Evolutionary conservation across 1,140 invertebrate genomes (phyloP).

Genomic region (Trichoplusia ni): DNA sequence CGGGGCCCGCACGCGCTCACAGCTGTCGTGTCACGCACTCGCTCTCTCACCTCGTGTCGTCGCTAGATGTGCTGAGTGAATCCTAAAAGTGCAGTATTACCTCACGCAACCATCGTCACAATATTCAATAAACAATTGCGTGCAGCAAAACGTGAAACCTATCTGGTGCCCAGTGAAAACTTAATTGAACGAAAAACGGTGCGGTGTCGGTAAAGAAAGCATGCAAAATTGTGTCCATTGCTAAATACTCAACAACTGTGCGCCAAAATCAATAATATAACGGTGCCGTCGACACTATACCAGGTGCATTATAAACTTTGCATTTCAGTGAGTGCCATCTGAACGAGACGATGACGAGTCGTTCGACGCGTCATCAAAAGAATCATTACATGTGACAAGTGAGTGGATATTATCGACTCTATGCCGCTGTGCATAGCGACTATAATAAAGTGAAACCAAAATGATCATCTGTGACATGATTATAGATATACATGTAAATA

Average conservation of each 20-base stretch:
- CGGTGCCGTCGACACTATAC: slow-evolving; percentile 84
- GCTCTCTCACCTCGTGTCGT: slow-evolving; percentile 80
- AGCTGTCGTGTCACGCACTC: slow-evolving; percentile 64
- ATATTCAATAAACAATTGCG: slow-evolving; percentile 41
- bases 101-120: slow-evolving; percentile 48
- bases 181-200: slow-evolving; percentile 77
- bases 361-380: slow-evolving; percentile 64
- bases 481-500: slow-evolving; percentile 60
- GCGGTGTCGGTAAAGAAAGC: slow-evolving; percentile 79
- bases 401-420: slow-evolving; percentile 80
- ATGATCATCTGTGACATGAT: slow-evolving; percentile 52
- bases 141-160: slow-evolving; percentile 60
- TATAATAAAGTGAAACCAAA: slow-evolving; percentile 58
- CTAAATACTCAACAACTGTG: slow-evolving; percentile 83
- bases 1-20: neutral
- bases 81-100: slow-evolving; percentile 70
- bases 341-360: slow-evolving; percentile 57
- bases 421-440: slow-evolving; percentile 52
- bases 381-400: slow-evolving; percentile 86
- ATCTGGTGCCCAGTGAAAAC: slow-evolving; percentile 76
- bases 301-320: slow-evolving; percentile 83
- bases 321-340: slow-evolving; percentile 84
- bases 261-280: slow-evolving; percentile 83
- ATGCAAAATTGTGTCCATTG: slow-evolving; percentile 82
- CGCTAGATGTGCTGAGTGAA: slow-evolving; percentile 77